Percentiles rank a stretch among this genome's conserved stretches.
Conservation (phyloP, 2,113 vertebrate species). For the Cyanoliseus patagonus region DNA sequence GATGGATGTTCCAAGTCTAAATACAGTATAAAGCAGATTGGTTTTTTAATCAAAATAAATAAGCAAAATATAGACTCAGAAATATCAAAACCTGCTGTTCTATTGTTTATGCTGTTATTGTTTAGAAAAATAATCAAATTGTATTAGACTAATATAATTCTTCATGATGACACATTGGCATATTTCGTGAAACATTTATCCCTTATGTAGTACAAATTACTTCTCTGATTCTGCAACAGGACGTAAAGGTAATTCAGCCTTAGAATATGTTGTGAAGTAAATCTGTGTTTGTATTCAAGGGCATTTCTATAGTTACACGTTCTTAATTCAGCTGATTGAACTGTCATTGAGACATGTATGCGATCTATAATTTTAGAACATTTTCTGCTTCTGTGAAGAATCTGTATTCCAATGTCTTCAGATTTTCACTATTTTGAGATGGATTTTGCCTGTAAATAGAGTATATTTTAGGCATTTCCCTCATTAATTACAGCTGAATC, state of each 20-base stretch:
- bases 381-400: not conserved
- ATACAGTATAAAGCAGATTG: slow-evolving; percentile 14
- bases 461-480: not conserved
- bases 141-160: not conserved
- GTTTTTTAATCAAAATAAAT: slow-evolving; percentile 18
- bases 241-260: not conserved
- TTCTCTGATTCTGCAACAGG: not conserved
- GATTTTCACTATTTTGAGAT: not conserved
- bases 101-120: not conserved
- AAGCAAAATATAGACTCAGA: not conserved
- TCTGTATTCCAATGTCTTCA: not conserved
- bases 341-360: not conserved
- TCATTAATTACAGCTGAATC: slow-evolving; percentile 21
- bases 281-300: not conserved
- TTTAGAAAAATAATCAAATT: not conserved
- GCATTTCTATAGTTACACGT: not conserved
- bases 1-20: slow-evolving; percentile 48
- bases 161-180: not conserved
- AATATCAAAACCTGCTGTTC: not conserved
- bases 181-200: not conserved
- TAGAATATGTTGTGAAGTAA: not conserved
- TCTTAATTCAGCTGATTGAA: not conserved
- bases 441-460: not conserved
- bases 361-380: not conserved
- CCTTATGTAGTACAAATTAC: not conserved